Base-by-base conservation (phyloP, 2,113 vertebrate species). In the Grus americana region DNA sequence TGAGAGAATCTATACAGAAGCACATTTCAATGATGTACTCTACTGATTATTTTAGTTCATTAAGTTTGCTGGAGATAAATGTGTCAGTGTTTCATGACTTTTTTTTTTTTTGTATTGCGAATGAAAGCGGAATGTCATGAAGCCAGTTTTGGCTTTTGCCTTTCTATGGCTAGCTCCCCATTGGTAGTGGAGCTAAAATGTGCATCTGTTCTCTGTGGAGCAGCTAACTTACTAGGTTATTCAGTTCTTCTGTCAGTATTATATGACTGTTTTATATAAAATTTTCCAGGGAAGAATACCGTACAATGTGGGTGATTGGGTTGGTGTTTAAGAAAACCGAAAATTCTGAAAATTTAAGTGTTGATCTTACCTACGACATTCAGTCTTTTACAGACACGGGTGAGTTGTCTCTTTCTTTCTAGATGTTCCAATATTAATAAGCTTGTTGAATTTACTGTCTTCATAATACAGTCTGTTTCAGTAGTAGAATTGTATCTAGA, bases 271-370 rank as follows among this genome's bases (percentile, higher is more conserved):
- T 81, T n/a, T 46, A 15, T 62, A 2, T 76, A n/a, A 80, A 34
- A 21, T 96, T 95, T 97, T 97, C 4, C 96, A 99, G 99, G 97
- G 98, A 99, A 94, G 98, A 98, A 93, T 98, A 98, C 86, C 98
- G 98, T 94, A 99, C 99, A 8, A 99, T 98, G 98, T 99, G 99
- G 99, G 98, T 99, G 87, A 99, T 99, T 93, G 99, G 99, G 61
- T 98, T 99, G 86, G 98, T 98, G 86, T 98, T 99, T 70, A 99
- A 99, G 96, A 99, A 99, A 97, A 98, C 98, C 5, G 99, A 99
- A 96, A 99, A 99, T 80, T 98, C 98, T 47, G 98, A 99, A 96
- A 99, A 99, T 88, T 98, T 99, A 88, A 99, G 99, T 95, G 98
- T 99, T 66, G 98, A 99, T 95, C 98, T 99, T 83, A 99, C 99